Conservation (phyloP, 2,888 invertebrate genomes). For the Flabesymbios commensalis region DNA sequence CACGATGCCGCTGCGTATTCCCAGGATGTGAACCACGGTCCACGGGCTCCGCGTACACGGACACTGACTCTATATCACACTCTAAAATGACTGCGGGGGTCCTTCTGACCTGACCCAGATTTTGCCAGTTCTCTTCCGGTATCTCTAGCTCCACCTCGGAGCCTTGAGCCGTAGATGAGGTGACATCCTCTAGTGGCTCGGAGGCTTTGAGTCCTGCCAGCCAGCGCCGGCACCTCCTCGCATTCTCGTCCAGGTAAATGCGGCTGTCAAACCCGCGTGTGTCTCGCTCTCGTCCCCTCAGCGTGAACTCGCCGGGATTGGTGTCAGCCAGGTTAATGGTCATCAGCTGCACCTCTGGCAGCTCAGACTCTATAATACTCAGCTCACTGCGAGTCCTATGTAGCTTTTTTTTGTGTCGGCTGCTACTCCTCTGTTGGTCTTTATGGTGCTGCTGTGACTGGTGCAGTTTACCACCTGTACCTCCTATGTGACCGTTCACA, state of each 20-base stretch:
- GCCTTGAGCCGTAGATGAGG: constrained; percentile 31
- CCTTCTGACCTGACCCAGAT: no score
- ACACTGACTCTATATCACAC: no score
- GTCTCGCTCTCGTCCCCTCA: constrained; percentile 25
- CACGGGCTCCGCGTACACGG: no score
- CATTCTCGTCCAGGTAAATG: constrained; percentile 47
- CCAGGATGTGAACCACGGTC: no score
- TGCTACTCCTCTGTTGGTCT: background rate
- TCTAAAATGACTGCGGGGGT: no score
- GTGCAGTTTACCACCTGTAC: no score
- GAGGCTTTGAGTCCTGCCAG: constrained; percentile 48
- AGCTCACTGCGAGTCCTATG: constrained; percentile 52
- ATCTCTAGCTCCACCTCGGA: constrained; percentile 35
- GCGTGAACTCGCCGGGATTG: constrained; percentile 38
- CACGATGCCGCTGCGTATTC: no score
- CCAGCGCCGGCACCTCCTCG: constrained; percentile 51
- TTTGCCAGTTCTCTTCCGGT: constrained; percentile 39
- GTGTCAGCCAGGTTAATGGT: constrained; percentile 47
- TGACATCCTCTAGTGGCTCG: constrained; percentile 46
- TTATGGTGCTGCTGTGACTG: no score
- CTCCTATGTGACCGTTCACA: no score
- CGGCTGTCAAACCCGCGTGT: constrained; percentile 41
- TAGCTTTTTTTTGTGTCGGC: constrained; percentile 17
- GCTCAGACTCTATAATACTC: constrained; percentile 44
- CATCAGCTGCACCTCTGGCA: constrained; percentile 45